A percentile compares a stretch with the other conserved stretches of the same genome.
Evolutionary conservation across 2,113 vertebrate species (phyloP).

Genomic region (Ceyx cyanopectus): DNA sequence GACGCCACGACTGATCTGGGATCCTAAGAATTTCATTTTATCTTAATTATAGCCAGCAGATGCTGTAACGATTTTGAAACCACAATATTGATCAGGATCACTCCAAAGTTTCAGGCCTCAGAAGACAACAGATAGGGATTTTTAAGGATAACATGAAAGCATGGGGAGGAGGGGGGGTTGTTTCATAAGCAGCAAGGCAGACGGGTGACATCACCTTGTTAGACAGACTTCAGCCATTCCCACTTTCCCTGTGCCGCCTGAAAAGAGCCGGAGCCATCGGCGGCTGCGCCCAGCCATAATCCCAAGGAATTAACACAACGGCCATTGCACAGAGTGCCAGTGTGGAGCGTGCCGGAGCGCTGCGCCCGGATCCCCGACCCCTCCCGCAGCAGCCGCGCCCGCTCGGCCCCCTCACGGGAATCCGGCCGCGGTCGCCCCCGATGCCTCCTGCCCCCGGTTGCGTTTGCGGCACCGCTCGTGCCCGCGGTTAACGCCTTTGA

Average conservation of each 20-base stretch:
- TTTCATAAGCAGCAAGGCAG: neutral
- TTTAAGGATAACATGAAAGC: neutral
- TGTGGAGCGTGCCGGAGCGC: neutral
- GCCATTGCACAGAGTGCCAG: neutral
- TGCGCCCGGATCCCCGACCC: neutral
- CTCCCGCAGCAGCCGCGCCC: neutral
- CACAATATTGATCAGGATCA: neutral
- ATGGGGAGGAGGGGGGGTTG: neutral
- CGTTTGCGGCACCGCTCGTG: neutral
- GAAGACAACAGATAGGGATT: neutral
- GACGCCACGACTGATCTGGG: neutral
- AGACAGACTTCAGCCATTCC: neutral
- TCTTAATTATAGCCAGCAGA: conserved; percentile 22
- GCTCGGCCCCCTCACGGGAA: neutral
- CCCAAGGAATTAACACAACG: neutral
- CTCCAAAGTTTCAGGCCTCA: neutral
- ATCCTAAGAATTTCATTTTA: conserved; percentile 37
- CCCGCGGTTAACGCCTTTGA: neutral
- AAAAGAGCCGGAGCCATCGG: neutral
- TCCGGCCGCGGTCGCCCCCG: neutral
- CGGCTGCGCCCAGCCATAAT: neutral
- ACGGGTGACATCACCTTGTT: neutral
- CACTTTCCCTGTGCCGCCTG: neutral
- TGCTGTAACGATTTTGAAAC: neutral
- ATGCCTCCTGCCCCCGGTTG: neutral